phyloP scores from a whole-genome alignment of 2,888 invertebrate genomes.

The Adela reaumurella region DNA sequence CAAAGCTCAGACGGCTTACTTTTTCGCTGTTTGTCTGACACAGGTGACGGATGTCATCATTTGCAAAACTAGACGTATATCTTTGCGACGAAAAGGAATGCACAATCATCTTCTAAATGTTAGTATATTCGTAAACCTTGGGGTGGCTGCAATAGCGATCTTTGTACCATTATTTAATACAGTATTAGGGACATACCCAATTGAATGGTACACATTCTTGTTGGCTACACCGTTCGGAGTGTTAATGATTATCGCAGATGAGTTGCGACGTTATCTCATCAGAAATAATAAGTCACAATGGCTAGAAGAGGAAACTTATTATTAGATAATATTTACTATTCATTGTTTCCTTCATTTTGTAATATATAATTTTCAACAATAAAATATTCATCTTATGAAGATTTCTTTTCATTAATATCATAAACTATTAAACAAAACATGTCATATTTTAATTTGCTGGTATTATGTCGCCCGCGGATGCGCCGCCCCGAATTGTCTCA shows the following conservation, averaged over 20 bases:
- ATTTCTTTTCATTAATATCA: too few species aligned
- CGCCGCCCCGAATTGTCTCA: too few species aligned
- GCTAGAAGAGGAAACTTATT: slow-evolving; percentile 74
- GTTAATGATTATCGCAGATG: slow-evolving; percentile 72
- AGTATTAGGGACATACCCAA: slow-evolving; percentile 65
- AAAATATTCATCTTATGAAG: too few species aligned
- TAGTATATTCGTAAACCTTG: slow-evolving; percentile 60
- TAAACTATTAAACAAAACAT: too few species aligned
- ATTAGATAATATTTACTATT: slow-evolving; percentile 29
- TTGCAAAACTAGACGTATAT: slow-evolving; percentile 73
- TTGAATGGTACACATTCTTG: slow-evolving; percentile 67
- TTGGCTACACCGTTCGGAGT: slow-evolving; percentile 70
- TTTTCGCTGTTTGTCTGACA: slow-evolving; percentile 71
- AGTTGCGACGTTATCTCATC: slow-evolving; percentile 66
- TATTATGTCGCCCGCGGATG: too few species aligned
- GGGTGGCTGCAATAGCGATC: slow-evolving; percentile 63
- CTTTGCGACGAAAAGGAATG: slow-evolving; percentile 74
- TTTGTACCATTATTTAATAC: slow-evolving; percentile 67
- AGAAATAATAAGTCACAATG: slow-evolving; percentile 65
- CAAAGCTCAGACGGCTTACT: slow-evolving; percentile 77
- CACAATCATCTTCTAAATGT: slow-evolving; percentile 61
- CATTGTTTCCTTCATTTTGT: too few species aligned
- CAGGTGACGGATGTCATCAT: slow-evolving; percentile 77
- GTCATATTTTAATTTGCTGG: too few species aligned
- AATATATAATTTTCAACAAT: too few species aligned